Evolutionary conservation across 2,888 invertebrate species (phyloP), one percentile per base, ranked within the genome.

Genomic region (Molanna angustata): DNA sequence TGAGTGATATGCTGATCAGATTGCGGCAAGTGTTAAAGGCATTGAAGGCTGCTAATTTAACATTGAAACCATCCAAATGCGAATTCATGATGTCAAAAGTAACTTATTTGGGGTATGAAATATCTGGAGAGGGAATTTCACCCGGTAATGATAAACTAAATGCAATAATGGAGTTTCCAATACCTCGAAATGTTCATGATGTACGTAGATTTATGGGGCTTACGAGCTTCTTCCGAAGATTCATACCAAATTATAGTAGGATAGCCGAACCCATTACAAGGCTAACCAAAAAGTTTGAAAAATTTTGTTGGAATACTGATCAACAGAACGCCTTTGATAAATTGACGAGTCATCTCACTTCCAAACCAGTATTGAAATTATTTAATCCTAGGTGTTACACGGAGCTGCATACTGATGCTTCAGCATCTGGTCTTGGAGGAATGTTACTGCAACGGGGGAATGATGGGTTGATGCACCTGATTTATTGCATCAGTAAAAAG

Each of bases 401-500:
- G 7, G 17, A 39, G 17, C n/a, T 39, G 39, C 39, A 39, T 14
- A 39, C 39, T 4, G 16, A 39, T 17, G 39, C 39, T 4, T 39
- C 39, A 39, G 39, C 39, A 4, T 17, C 7, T 17, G 39, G 16
- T 4, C 18, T 39, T 4, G 39, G 17, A 13, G 39, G 16, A 18
- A 14, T 39, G 18, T 7, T 39, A 6, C 18, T 39, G 18, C 39
- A 39, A 18, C 39, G 18, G 4, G 39, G 39, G 6, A 18, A 39
- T 6, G 18, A 17, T 39, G 39, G 39, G 14, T 13, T 4, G 9
- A 14, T 39, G 18, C 39, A 39, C 39, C 18, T 39, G 14, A 18
- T 39, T 3, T 39, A 39, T 39, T 39, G 16, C 17, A 18, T 39
- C 39, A 39, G 39, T 39, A 39, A 39, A 14, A 39, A 39, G 39